phyloP scores from a whole-genome alignment of 2,113 vertebrate species.

The Jacana jacana region DNA sequence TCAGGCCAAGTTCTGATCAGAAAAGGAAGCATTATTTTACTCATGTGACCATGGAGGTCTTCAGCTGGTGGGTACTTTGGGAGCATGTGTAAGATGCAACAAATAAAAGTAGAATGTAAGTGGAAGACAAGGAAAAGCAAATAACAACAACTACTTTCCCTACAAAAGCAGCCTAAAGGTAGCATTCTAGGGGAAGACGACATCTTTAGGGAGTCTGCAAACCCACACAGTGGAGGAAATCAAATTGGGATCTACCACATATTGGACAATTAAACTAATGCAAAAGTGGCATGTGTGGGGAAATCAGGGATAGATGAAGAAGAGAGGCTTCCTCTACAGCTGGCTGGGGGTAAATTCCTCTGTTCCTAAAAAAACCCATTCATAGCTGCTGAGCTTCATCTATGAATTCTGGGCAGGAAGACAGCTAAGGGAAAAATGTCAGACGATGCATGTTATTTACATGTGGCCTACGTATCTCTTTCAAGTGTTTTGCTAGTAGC shows the following conservation, averaged over 20 bases:
- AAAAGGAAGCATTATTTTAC: neutral
- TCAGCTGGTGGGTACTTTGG: neutral
- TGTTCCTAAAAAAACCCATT: neutral
- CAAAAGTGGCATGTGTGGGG: neutral
- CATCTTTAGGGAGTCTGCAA: neutral
- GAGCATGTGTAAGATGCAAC: neutral
- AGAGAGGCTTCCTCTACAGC: neutral
- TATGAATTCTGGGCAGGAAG: neutral
- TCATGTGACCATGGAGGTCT: neutral
- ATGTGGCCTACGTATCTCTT: neutral
- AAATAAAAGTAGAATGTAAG: neutral
- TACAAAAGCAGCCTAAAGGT: neutral
- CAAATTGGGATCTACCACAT: neutral
- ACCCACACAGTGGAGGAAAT: neutral
- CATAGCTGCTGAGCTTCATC: neutral
- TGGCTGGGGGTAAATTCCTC: neutral
- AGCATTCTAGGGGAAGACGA: neutral
- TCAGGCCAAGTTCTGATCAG: neutral
- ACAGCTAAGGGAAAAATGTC: neutral
- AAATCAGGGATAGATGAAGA: neutral
- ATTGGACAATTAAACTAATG: neutral
- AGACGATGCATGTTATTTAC: too few relatives aligned
- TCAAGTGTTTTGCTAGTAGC: neutral
- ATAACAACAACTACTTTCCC: neutral
- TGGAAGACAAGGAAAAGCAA: neutral